A percentile compares a stretch with the other conserved stretches of the same genome.
Evolutionary conservation across 2,797 vertebrate genomes (phyloP).

Genomic region (Manis crassicaudata): DNA sequence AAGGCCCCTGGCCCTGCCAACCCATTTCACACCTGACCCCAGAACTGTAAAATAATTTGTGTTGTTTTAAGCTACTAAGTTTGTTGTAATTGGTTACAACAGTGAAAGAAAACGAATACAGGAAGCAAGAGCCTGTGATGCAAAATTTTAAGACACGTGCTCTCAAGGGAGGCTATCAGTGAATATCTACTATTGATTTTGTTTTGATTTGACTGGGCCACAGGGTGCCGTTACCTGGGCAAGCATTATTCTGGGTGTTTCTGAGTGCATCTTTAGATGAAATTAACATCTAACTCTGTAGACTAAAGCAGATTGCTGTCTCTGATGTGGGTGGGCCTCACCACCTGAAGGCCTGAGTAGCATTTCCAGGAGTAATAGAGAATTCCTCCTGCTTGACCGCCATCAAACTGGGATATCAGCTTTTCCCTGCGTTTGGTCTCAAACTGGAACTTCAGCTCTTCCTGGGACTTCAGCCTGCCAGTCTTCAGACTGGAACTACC

Average conservation of each 20-base stretch:
- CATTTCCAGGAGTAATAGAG: neutral
- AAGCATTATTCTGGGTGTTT: neutral
- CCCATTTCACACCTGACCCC: neutral
- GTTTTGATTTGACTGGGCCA: neutral
- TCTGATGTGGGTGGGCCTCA: neutral
- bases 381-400: neutral
- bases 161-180: neutral
- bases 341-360: neutral
- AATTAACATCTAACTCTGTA: neutral
- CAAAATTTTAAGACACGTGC: neutral
- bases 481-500: neutral
- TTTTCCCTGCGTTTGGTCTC: neutral
- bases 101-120: neutral
- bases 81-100: constrained; percentile 22
- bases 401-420: neutral
- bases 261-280: neutral
- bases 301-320: neutral
- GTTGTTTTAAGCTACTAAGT: neutral
- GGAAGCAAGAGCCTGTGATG: neutral
- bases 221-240: neutral
- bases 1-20: neutral
- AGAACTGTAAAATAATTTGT: neutral
- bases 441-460: neutral
- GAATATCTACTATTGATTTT: neutral
- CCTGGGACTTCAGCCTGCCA: neutral